Conservation (phyloP, 2,113 vertebrate genomes). For the Rattus norvegicus region DNA sequence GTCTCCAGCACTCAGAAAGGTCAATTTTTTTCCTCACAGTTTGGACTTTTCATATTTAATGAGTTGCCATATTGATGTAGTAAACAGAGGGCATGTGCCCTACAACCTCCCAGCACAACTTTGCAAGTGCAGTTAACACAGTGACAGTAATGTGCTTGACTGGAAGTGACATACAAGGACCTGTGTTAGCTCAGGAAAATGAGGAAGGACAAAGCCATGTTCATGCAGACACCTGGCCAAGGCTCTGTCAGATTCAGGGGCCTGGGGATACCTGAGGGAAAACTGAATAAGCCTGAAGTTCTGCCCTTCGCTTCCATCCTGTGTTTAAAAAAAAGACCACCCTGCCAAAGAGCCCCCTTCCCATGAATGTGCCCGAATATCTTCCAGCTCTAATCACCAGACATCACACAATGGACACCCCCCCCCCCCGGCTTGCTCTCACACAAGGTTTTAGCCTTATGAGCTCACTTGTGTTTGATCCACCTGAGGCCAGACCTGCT, state of each 20-base stretch:
- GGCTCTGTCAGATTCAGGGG: too few species aligned
- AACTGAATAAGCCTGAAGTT: too few species aligned
- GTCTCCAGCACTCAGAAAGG: background rate
- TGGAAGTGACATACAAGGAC: background rate
- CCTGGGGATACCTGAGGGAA: background rate
- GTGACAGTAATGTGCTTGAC: background rate
- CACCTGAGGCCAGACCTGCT: too few species aligned
- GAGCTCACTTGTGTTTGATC: background rate
- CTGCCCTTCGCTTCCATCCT: accelerated
- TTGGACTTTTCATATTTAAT: background rate
- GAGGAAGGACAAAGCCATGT: background rate
- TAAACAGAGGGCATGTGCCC: background rate
- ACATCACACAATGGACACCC: background rate
- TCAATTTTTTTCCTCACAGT: background rate
- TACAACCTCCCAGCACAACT: background rate
- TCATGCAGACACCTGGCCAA: too few species aligned
- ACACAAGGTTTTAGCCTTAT: background rate
- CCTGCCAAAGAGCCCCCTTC: too few species aligned
- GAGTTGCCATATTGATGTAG: background rate
- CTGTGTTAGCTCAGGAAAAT: background rate
- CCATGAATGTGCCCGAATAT: accelerated
- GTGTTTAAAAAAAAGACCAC: background rate
- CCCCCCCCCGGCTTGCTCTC: background rate
- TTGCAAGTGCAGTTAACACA: background rate
- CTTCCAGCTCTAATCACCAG: background rate